phyloP scores from a whole-genome alignment of 2,113 vertebrate genomes.

The Lepidothrix coronata region DNA sequence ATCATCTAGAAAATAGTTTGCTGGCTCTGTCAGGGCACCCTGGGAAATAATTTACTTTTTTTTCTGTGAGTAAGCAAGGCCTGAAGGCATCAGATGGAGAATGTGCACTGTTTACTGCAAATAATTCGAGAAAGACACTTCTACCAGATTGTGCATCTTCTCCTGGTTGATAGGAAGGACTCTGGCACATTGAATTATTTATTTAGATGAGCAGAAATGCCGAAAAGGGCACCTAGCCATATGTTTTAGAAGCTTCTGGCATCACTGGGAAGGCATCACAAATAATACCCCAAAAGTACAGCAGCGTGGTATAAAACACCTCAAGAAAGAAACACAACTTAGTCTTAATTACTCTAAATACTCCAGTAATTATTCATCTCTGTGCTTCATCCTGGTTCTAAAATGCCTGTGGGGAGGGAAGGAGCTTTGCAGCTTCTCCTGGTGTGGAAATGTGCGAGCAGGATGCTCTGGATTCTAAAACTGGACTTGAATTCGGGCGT shows the following conservation, averaged over 20 bases:
- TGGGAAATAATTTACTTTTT: slow-evolving; percentile 48
- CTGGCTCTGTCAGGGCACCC: slow-evolving; percentile 31
- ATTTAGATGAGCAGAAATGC: background rate
- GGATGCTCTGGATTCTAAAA: background rate
- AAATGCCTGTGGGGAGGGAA: background rate
- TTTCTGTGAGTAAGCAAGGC: slow-evolving; percentile 33
- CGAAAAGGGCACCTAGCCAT: background rate
- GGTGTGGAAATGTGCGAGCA: background rate
- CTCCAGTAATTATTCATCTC: background rate
- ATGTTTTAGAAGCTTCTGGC: background rate
- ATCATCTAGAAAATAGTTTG: slow-evolving; percentile 53
- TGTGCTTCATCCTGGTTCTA: background rate
- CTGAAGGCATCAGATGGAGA: slow-evolving; percentile 63
- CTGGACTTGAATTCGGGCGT: no score
- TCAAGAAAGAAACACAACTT: background rate
- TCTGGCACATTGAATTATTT: slow-evolving; percentile 17
- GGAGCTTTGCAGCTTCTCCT: background rate
- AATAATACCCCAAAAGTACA: background rate
- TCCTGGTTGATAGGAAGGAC: slow-evolving; percentile 19
- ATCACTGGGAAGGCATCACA: background rate
- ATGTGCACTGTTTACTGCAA: slow-evolving; percentile 61
- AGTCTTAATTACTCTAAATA: background rate
- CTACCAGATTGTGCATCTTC: slow-evolving; percentile 46
- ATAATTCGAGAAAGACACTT: slow-evolving; percentile 61
- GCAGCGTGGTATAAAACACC: background rate